These are phyloP conservation scores for Aratinga solstitialis DNA, from an alignment of 2,797 vertebrate genomes.

Conservation along the genomic window DNA sequence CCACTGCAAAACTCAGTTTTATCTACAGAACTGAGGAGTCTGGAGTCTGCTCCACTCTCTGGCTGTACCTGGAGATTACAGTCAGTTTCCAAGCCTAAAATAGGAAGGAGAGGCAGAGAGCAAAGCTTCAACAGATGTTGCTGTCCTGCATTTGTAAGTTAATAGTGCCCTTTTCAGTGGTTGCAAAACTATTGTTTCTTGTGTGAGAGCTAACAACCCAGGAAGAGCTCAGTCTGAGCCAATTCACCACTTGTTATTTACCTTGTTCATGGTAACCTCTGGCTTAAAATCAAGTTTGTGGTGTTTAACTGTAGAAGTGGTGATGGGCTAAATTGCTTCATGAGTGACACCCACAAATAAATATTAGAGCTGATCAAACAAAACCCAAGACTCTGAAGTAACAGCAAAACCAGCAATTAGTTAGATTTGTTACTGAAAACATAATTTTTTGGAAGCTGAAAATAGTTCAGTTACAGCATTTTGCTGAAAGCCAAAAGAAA, in stretches of 20 bases:
- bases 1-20: neutral
- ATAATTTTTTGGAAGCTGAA: slow-evolving; percentile 3
- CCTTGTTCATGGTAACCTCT: neutral
- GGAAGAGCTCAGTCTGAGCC: neutral
- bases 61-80: neutral
- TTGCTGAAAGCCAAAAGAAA: neutral
- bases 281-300: neutral
- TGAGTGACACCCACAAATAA: slow-evolving; percentile 24
- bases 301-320: neutral
- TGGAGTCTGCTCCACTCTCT: neutral
- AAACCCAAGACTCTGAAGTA: slow-evolving; percentile 3
- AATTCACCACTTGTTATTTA: neutral
- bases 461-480: neutral
- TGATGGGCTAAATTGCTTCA: slow-evolving; percentile 19
- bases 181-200: neutral
- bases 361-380: slow-evolving; percentile 23
- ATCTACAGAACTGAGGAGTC: neutral
- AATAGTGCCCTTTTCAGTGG: neutral
- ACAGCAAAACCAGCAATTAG: slow-evolving; percentile 34
- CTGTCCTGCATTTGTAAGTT: neutral
- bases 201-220: neutral
- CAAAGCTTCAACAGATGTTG: neutral
- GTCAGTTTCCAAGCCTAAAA: neutral
- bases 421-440: slow-evolving; percentile 27
- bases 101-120: neutral